Evolutionary conservation across 2,888 invertebrate genomes (phyloP).

Genomic region (Limnephilus marmoratus): DNA sequence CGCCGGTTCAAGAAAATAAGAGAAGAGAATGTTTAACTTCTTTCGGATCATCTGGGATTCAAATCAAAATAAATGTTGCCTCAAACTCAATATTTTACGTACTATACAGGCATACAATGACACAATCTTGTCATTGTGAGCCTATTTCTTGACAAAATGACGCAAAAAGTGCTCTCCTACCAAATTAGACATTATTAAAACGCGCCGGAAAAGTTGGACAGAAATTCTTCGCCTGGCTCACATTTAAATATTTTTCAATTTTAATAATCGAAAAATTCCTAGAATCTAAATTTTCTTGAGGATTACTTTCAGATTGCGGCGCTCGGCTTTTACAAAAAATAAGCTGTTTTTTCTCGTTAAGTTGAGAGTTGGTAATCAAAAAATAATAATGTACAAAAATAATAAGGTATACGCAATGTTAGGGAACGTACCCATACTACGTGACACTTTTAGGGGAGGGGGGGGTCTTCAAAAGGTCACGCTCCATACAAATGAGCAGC

Average conservation of each 20-base stretch:
- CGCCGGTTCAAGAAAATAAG: neutral
- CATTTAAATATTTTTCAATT: slow-evolving; percentile 33
- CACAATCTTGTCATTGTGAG: neutral
- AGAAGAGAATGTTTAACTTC: neutral
- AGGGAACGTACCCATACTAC: too few relatives aligned
- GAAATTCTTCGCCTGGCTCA: neutral
- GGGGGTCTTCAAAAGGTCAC: too few relatives aligned
- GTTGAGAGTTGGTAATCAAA: slow-evolving; percentile 2
- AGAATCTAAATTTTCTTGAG: neutral
- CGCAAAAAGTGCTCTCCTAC: neutral
- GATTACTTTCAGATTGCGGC: slow-evolving; percentile 32
- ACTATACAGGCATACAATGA: neutral
- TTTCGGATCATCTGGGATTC: neutral
- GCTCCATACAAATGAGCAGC: too few relatives aligned
- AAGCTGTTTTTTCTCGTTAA: neutral
- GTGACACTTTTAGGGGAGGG: too few relatives aligned
- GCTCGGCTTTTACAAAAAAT: slow-evolving; percentile 14
- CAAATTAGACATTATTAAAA: neutral
- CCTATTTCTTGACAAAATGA: neutral
- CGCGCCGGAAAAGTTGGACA: neutral
- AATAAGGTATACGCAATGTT: neutral
- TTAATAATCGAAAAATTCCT: slow-evolving; percentile 25
- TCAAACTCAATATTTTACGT: neutral
- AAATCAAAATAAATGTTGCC: neutral
- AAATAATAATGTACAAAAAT: neutral